Conservation (phyloP, 2,797 vertebrate species). For the Coregonus ussuriensis region DNA sequence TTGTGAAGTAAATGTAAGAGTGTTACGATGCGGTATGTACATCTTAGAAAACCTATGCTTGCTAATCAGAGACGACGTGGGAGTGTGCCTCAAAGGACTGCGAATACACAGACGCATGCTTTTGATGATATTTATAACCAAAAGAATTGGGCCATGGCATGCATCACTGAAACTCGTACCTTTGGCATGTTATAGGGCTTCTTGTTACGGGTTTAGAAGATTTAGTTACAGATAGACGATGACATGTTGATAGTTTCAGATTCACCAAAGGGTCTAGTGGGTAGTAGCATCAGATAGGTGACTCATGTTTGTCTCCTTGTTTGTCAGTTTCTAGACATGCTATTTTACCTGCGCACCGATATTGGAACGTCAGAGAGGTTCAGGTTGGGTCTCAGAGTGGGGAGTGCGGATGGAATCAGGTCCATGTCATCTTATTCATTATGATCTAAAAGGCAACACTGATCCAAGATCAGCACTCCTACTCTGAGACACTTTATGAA, state of each 20-base stretch:
- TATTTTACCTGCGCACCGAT: not conserved
- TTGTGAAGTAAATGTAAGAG: not conserved
- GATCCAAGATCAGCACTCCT: not conserved
- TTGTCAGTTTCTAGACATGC: conserved; percentile 15
- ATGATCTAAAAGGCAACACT: not conserved
- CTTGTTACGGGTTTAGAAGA: not conserved
- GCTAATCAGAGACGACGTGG: conserved; percentile 21
- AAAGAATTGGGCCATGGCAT: conserved; percentile 51
- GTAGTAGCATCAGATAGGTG: not conserved
- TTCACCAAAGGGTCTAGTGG: not conserved
- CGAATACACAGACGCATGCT: conserved; percentile 28
- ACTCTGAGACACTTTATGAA: not conserved
- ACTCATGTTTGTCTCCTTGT: conserved; percentile 12
- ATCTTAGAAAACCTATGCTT: not conserved
- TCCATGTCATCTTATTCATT: not conserved
- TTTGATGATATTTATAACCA: conserved; percentile 65
- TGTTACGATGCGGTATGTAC: not conserved
- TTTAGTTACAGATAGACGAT: not conserved
- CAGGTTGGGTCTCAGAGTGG: not conserved
- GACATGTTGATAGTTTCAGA: not conserved
- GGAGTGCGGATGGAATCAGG: not conserved
- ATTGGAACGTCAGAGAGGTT: not conserved
- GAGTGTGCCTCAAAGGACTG: conserved; percentile 16
- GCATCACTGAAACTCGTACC: conserved; percentile 43
- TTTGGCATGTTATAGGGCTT: not conserved